These are phyloP conservation scores for Cavia porcellus DNA, from an alignment of 2,113 vertebrate genomes.

Conservation along the genomic window DNA sequence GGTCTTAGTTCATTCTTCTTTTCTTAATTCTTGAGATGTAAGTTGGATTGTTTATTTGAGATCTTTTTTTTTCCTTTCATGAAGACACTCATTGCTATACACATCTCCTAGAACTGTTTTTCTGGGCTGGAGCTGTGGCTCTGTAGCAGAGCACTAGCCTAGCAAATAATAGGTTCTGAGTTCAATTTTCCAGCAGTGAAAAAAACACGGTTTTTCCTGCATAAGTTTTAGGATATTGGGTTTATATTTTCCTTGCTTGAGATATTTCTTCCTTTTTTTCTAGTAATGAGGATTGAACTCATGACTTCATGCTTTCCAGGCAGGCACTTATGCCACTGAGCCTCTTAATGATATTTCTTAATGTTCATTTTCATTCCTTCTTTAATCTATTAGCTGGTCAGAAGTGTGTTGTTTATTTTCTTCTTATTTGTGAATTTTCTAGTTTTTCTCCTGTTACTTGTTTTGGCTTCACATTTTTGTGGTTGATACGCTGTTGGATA, in stretches of 20 bases:
- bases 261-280: background rate
- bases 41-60: background rate
- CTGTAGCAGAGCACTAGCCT: no score
- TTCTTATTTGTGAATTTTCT: background rate
- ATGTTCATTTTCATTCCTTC: background rate
- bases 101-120: background rate
- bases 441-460: background rate
- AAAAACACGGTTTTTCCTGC: no score
- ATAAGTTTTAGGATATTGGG: background rate
- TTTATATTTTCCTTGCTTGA: background rate
- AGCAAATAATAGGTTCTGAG: no score
- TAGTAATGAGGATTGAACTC: no score
- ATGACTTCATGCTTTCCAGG: no score
- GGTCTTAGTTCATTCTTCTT: background rate
- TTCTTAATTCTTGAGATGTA: background rate
- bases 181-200: no score
- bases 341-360: background rate
- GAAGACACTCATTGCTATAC: background rate
- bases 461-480: background rate
- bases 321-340: no score
- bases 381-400: background rate
- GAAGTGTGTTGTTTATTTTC: background rate
- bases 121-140: no score
- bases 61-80: no score
- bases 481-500: background rate